These are phyloP conservation scores for Pseudoips prasinana DNA, from an alignment of 2,888 invertebrate species.

Conservation along the genomic window DNA sequence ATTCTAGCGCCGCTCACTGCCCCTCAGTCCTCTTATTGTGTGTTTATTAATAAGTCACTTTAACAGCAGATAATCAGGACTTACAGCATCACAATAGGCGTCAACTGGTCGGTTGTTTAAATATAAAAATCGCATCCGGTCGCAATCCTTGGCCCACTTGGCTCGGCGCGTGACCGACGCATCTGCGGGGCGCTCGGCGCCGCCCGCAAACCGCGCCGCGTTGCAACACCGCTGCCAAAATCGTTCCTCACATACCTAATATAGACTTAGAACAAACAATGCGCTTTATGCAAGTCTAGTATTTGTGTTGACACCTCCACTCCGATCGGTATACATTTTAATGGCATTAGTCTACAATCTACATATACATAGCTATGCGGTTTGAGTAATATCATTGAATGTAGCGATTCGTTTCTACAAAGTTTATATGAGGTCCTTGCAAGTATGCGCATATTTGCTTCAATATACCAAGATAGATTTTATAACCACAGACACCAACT, in stretches of 20 bases:
- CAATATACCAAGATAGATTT: too few relatives aligned
- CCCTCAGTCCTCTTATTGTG: too few relatives aligned
- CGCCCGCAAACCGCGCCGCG: conserved; percentile 25
- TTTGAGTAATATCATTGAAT: too few relatives aligned
- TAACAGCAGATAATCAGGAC: conserved; percentile 25
- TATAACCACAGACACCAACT: too few relatives aligned
- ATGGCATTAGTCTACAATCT: too few relatives aligned
- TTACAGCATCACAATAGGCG: conserved; percentile 34
- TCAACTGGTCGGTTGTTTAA: conserved; percentile 35
- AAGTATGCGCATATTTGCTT: too few relatives aligned
- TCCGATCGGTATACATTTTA: background rate
- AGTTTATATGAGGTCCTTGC: too few relatives aligned
- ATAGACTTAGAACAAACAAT: conserved; percentile 25
- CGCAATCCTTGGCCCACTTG: conserved; percentile 68
- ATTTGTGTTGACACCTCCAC: background rate
- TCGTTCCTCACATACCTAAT: conserved; percentile 37
- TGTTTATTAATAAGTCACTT: too few relatives aligned
- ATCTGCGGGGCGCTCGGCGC: conserved; percentile 44
- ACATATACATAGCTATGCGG: too few relatives aligned
- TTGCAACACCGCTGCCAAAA: conserved; percentile 45
- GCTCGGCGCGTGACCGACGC: conserved; percentile 58
- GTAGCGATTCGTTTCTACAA: too few relatives aligned
- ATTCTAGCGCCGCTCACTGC: too few relatives aligned
- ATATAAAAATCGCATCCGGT: conserved; percentile 58
- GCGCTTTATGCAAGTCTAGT: conserved; percentile 10